Evolutionary conservation across 2,888 invertebrate genomes (phyloP).

Genomic region (Apodemia mormo): DNA sequence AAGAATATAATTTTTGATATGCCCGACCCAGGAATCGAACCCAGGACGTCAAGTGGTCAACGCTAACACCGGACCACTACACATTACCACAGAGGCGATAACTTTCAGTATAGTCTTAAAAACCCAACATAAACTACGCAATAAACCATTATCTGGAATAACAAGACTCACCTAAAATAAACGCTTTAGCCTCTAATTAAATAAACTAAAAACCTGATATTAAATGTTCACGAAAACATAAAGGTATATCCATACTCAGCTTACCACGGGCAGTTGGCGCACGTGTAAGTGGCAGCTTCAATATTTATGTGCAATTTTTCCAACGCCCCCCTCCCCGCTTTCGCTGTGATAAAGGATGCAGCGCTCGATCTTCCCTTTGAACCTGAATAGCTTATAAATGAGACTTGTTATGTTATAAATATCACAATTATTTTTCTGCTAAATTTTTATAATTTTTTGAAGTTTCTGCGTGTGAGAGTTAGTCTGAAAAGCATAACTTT

Average conservation of each 20-base stretch:
- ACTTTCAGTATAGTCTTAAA: too few species aligned
- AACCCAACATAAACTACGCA: too few species aligned
- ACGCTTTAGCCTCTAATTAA: too few species aligned
- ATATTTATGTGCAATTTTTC: conserved; percentile 83
- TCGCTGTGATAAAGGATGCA: conserved; percentile 74
- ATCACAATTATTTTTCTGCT: conserved; percentile 26
- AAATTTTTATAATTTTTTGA: conserved; percentile 7
- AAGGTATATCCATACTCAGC: conserved; percentile 50
- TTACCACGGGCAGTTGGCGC: conserved; percentile 59
- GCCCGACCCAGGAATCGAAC: too few species aligned
- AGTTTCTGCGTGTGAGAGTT: neutral
- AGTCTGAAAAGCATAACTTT: too few species aligned
- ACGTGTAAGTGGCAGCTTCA: conserved; percentile 83
- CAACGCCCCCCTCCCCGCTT: conserved; percentile 53
- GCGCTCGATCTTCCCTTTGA: conserved; percentile 48
- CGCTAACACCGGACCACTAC: too few species aligned
- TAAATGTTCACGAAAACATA: neutral
- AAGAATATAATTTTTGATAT: too few species aligned
- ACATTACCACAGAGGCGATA: too few species aligned
- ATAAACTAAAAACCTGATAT: too few species aligned
- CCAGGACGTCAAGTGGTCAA: too few species aligned
- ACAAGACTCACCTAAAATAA: too few species aligned
- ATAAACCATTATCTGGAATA: too few species aligned
- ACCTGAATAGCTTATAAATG: conserved; percentile 71
- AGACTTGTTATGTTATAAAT: conserved; percentile 57